Percentiles rank a stretch among this genome's conserved stretches.
These are phyloP conservation scores for Hipposideros armiger DNA, from an alignment of 2,113 vertebrate species.

Conservation along the genomic window DNA sequence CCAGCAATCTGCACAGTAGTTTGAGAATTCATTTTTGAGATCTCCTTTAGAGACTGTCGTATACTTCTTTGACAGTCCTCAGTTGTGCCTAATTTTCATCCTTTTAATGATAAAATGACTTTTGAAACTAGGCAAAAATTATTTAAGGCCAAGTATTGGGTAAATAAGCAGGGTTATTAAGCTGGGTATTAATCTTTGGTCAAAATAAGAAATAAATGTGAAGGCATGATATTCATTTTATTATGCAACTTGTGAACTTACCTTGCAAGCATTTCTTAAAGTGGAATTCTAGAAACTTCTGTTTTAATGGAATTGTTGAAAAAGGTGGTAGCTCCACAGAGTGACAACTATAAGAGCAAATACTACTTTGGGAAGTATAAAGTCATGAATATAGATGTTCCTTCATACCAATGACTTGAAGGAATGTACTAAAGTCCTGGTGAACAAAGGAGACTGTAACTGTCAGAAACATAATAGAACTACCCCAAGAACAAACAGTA, in stretches of 20 bases:
- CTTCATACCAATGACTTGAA: background rate
- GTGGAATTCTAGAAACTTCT: conserved; percentile 15
- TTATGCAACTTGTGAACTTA: background rate
- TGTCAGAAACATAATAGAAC: background rate
- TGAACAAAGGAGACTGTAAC: background rate
- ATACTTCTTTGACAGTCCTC: background rate
- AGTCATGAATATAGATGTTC: background rate
- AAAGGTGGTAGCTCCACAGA: background rate
- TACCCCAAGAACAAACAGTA: background rate
- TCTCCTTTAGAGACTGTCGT: background rate
- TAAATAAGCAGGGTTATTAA: conserved; percentile 26
- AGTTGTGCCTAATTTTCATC: background rate
- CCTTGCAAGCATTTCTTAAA: background rate
- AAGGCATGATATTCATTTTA: conserved; percentile 11
- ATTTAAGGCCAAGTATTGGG: background rate
- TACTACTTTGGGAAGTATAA: background rate
- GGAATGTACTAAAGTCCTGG: background rate
- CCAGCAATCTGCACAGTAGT: background rate
- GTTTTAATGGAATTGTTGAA: background rate
- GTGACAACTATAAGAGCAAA: background rate
- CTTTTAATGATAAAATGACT: background rate
- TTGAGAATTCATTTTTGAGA: background rate
- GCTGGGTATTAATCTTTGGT: background rate
- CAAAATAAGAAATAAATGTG: conserved; percentile 16
- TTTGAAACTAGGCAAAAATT: conserved; percentile 34